Conservation (phyloP, 2,888 invertebrate genomes). For the Agapostemon virescens region DNA sequence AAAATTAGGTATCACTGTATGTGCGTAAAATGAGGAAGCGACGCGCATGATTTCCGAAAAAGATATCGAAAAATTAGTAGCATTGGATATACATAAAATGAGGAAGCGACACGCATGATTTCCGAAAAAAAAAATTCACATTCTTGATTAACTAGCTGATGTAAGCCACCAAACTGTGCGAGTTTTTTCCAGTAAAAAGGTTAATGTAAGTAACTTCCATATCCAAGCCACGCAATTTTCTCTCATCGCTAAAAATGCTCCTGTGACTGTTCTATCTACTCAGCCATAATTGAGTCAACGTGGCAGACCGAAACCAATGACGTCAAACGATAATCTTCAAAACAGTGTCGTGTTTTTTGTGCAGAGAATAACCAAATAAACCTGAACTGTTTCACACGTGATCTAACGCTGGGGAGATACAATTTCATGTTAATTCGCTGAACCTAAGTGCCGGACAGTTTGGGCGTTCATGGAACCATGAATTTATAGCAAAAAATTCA, state of each 20-base stretch:
- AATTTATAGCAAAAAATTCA: slow-evolving; percentile 6
- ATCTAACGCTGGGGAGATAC: slow-evolving; percentile 8
- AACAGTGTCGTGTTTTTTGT: slow-evolving; percentile 4
- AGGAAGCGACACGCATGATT: neutral
- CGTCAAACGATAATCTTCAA: slow-evolving; percentile 17
- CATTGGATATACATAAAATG: neutral
- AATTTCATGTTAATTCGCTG: slow-evolving; percentile 25
- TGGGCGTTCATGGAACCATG: neutral
- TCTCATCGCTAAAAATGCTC: neutral
- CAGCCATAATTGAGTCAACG: neutral
- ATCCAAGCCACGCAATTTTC: neutral
- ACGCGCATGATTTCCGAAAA: neutral
- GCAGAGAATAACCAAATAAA: neutral
- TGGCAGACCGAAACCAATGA: neutral
- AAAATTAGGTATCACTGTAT: neutral
- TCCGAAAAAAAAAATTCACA: neutral
- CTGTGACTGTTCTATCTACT: neutral
- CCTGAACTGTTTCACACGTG: neutral
- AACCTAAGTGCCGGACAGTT: neutral
- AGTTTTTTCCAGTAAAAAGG: no score
- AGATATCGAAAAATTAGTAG: neutral
- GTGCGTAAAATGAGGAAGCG: neutral
- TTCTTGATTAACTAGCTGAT: neutral
- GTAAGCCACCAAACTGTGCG: neutral
- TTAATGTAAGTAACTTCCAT: neutral